Percentiles rank a stretch among this genome's conserved stretches.
phyloP scores from a whole-genome alignment of 2,797 vertebrate genomes.

The Sebastes nivosus region DNA sequence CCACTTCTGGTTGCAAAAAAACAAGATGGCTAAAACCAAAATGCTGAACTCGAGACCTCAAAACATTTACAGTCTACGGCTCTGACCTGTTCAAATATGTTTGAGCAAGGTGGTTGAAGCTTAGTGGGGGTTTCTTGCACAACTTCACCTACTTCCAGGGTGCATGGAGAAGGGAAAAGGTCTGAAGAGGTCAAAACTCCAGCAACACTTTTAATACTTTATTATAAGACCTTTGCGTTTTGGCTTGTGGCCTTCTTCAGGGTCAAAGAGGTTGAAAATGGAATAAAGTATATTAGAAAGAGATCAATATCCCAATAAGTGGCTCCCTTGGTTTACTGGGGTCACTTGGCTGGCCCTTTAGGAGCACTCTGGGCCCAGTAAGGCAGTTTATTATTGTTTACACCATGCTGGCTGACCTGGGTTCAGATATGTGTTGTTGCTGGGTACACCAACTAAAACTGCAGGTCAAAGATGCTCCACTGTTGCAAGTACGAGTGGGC shows the following conservation, averaged over 20 bases:
- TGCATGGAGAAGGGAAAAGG: not conserved
- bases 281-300: conserved; percentile 29
- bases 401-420: not conserved
- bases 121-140: not conserved
- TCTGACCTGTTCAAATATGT: not conserved
- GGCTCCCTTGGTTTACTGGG: conserved; percentile 13
- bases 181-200: not conserved
- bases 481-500: not conserved
- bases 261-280: not conserved
- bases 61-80: not conserved
- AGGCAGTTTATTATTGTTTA: conserved; percentile 3
- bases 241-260: not conserved
- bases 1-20: not conserved
- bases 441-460: not conserved
- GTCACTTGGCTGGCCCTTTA: conserved; percentile 12
- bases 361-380: not conserved
- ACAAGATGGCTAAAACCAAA: not conserved
- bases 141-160: not conserved
- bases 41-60: no score
- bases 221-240: not conserved
- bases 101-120: not conserved
- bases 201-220: not conserved
- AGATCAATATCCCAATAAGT: conserved; percentile 30
- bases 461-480: conserved; percentile 17
- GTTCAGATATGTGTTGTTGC: not conserved